Evolutionary conservation across 2,113 vertebrate species (phyloP).

Genomic region (Osmerus eperlanus): DNA sequence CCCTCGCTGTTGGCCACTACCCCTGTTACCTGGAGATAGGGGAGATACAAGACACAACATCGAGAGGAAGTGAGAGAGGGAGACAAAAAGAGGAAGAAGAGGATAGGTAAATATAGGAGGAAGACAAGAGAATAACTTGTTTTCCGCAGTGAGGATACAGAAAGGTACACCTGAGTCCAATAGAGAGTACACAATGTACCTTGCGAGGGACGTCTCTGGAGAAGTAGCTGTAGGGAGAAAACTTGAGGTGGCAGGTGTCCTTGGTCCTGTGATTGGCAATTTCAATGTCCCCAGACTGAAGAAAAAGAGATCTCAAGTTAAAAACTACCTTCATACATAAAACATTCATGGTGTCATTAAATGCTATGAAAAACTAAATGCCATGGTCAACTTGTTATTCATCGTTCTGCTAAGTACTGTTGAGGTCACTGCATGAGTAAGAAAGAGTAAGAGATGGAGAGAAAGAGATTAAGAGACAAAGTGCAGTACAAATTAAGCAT

Average conservation of each 20-base stretch:
- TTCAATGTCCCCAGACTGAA: slow-evolving; percentile 92
- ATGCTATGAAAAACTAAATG: too few species aligned
- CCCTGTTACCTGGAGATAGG: slow-evolving; percentile 80
- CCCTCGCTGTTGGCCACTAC: slow-evolving; percentile 82
- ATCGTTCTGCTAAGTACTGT: too few species aligned
- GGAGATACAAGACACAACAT: slow-evolving; percentile 12
- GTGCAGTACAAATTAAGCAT: background rate
- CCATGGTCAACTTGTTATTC: too few species aligned
- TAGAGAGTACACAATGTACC: slow-evolving; percentile 60
- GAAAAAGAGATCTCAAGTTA: slow-evolving; percentile 24
- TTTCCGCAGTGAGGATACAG: background rate
- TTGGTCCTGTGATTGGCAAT: slow-evolving; percentile 88
- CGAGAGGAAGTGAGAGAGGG: slow-evolving; percentile 4
- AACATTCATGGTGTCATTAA: background rate
- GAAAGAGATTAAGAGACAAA: background rate
- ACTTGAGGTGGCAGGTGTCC: slow-evolving; percentile 94
- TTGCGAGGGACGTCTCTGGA: slow-evolving; percentile 90
- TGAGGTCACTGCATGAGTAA: too few species aligned
- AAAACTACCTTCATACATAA: background rate
- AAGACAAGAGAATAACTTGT: background rate
- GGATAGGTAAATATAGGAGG: background rate
- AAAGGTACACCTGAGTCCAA: background rate
- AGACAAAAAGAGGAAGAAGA: background rate
- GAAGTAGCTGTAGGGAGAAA: slow-evolving; percentile 96
- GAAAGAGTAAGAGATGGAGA: background rate